Conservation (phyloP, 2,888 invertebrate genomes). For the Nemoura dubitans region DNA sequence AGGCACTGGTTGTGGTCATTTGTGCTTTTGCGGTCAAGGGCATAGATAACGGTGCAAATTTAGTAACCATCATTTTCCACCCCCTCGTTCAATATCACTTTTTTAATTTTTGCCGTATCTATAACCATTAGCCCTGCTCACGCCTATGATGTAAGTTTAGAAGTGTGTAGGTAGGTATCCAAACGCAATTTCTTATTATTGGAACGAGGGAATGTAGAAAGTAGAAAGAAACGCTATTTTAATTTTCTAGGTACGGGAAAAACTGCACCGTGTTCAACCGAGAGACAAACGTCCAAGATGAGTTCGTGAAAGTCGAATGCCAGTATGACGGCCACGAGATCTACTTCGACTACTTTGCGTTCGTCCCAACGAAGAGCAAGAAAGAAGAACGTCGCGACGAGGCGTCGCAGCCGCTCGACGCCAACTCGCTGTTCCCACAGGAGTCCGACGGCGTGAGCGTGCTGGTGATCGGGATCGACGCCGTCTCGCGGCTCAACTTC, state of each 20-base stretch:
- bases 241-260: constrained; percentile 58
- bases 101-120: too few relatives aligned
- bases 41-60: too few relatives aligned
- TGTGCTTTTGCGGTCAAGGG: too few relatives aligned
- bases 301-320: constrained; percentile 77
- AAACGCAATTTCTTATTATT: too few relatives aligned
- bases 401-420: not conserved
- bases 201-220: too few relatives aligned
- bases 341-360: constrained; percentile 75
- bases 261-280: constrained; percentile 64
- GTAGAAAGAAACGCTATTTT: too few relatives aligned
- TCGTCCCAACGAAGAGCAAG: constrained; percentile 61
- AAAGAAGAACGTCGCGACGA: constrained; percentile 40
- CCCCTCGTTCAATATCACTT: too few relatives aligned
- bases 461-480: constrained; percentile 84
- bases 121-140: too few relatives aligned
- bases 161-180: too few relatives aligned
- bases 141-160: too few relatives aligned
- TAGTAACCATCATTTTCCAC: too few relatives aligned
- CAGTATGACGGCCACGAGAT: constrained; percentile 61
- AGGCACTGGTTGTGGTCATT: too few relatives aligned
- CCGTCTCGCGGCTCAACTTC: constrained; percentile 86
- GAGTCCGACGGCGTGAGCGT: constrained; percentile 64
- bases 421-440: constrained; percentile 13
- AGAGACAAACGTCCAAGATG: constrained; percentile 63